Evolutionary conservation across 2,888 invertebrate species (phyloP), one percentile per base, ranked within the genome.

Genomic region (Caenorhabditis sp.): DNA sequence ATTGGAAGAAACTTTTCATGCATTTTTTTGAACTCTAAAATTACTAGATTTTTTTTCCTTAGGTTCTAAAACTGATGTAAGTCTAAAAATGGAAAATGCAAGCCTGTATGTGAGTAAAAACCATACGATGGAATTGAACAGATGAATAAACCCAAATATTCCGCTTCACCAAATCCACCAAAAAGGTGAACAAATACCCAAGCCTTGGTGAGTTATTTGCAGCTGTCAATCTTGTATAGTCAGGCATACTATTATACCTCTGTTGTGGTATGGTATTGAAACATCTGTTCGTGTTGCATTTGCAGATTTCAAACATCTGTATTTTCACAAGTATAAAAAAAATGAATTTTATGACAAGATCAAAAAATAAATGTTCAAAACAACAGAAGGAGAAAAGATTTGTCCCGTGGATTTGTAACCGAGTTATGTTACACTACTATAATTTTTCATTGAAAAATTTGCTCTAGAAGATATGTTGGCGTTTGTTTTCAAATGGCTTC

Each of bases 271-370:
- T 53, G 53, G 65, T 70, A 70, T 65, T 70, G 70, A 70, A 70
- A 70, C 70, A 70, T 70, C 70, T 70, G 70, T 65, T 59, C 49
- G 49, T 52, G 65, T 64, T 65, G 65, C 65, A 52, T 65, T 53
- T 56, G 56, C 59, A 27, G 36, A 21, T 59, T 36, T 21, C 62
- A 58, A 43, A 43, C 43, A 43, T 43, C 43, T 43, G 43, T 43
- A 17, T 17, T 43, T 43, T 43, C 31, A 10, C 43, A 43, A 43
- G 43, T 10, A 14, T 14, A 17, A 17, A 43, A 26, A 57, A 57
- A 27, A 57, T 57, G 27, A 25, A 57, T 21, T 21, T 20, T 25
- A 10, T 20, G 26, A 21, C 10, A 53, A 53, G 8, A 53, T 21
- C 7, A 25, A 53, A 21, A 25, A 25, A 20, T 5, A 25, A 53